Evolutionary conservation across 37 sponge, comb jelly and placozoan species (phyloP).

Genomic region (Diacarnus erythraeanus): DNA sequence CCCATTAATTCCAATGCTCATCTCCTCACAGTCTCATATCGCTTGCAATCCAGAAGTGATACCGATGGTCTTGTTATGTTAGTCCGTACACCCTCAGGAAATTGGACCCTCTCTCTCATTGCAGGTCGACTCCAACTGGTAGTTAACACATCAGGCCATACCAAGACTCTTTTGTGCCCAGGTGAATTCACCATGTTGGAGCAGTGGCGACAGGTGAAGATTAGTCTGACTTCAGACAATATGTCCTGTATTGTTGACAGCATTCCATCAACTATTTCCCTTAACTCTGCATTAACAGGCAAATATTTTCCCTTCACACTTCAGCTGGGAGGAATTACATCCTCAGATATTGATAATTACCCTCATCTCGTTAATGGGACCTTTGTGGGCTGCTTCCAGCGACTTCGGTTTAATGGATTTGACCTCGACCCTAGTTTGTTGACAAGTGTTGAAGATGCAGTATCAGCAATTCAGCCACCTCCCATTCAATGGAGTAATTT

Average conservation of each 20-base stretch:
- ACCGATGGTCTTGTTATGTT: slow-evolving; percentile 3
- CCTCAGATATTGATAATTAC: neutral
- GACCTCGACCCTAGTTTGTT: slow-evolving; percentile 1
- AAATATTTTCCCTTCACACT: neutral
- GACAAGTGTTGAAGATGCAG: neutral
- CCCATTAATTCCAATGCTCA: neutral
- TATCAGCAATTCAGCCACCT: neutral
- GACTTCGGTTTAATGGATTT: slow-evolving; percentile 9
- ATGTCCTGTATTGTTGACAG: slow-evolving; percentile 10
- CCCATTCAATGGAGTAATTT: neutral
- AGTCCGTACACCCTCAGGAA: neutral
- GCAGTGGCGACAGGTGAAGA: neutral
- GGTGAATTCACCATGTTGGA: neutral
- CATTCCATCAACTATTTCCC: neutral
- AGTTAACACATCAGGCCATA: neutral
- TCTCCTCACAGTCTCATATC: neutral
- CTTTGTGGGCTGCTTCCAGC: slow-evolving; percentile 13
- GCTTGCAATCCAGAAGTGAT: neutral
- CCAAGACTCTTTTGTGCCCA: neutral
- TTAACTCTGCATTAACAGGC: neutral
- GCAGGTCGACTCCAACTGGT: neutral
- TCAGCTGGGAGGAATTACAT: neutral
- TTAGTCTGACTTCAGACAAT: neutral
- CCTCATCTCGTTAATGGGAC: neutral
- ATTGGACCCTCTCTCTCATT: neutral